A percentile compares a stretch with the other conserved stretches of the same genome.
Conservation (phyloP, 2,113 vertebrate species). For the Vulpes ferrilata region DNA sequence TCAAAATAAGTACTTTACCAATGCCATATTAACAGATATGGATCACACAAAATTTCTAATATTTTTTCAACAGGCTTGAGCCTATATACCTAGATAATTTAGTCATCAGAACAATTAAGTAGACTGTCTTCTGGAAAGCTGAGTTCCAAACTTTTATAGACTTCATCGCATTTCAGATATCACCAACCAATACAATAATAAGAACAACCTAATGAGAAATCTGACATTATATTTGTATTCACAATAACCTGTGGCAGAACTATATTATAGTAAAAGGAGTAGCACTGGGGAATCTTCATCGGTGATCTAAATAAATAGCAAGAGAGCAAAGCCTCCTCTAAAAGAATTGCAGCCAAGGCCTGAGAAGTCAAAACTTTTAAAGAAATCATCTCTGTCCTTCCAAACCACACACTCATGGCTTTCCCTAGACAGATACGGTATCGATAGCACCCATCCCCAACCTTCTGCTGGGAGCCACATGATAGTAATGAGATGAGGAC, state of each 20-base stretch:
- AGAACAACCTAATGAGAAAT: background rate
- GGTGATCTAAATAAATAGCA: background rate
- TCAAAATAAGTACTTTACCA: slow-evolving; percentile 30
- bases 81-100: background rate
- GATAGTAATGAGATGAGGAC: background rate
- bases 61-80: background rate
- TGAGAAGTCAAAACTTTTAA: background rate
- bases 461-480: background rate
- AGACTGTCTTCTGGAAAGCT: background rate
- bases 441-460: background rate
- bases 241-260: background rate
- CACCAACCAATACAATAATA: background rate
- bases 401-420: background rate
- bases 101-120: background rate
- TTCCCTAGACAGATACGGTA: background rate
- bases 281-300: background rate
- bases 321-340: background rate
- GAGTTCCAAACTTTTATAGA: background rate
- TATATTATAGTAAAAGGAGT: background rate
- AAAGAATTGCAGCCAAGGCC: background rate
- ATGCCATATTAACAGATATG: background rate
- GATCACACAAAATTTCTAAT: background rate
- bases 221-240: background rate
- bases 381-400: background rate
- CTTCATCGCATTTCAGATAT: slow-evolving; percentile 1